phyloP scores from a whole-genome alignment of 37 sponge, comb jelly and placozoan species.

The Cladorhizidae sp. region DNA sequence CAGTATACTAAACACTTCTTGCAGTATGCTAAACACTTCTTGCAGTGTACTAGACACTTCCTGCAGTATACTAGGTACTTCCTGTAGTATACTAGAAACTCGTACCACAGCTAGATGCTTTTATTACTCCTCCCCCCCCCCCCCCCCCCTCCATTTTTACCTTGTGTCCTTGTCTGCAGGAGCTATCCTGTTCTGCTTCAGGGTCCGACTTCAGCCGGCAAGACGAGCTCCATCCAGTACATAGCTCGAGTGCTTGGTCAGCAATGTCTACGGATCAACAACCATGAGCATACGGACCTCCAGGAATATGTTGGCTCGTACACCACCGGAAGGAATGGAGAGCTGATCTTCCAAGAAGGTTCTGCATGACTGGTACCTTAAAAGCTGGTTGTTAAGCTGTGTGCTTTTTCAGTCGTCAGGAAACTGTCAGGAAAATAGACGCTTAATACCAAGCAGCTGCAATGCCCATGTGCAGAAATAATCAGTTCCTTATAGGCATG shows the following conservation, averaged over 20 bases:
- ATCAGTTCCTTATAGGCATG: too few species aligned
- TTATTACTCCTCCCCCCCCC: not conserved
- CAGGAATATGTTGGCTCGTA: constrained; percentile 98
- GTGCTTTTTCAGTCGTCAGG: too few species aligned
- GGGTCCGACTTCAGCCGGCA: constrained; percentile 96
- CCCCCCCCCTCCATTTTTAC: not conserved
- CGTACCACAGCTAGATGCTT: not conserved
- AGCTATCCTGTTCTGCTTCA: constrained; percentile 90
- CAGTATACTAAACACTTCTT: too few species aligned
- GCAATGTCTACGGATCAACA: constrained; percentile 88
- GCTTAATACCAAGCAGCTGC: too few species aligned
- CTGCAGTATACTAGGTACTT: too few species aligned
- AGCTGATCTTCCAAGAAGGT: constrained; percentile 96
- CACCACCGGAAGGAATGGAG: constrained; percentile 70
- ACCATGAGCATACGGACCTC: constrained; percentile 99
- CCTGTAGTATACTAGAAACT: too few species aligned
- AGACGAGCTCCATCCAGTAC: constrained; percentile 92
- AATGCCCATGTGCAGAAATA: too few species aligned
- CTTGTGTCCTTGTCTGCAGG: constrained; percentile 29
- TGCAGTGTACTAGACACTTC: too few species aligned
- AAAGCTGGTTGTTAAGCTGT: too few species aligned
- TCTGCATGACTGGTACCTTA: too few species aligned
- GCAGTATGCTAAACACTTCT: too few species aligned
- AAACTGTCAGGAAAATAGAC: too few species aligned
- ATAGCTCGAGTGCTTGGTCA: constrained; percentile 83